phyloP scores from a whole-genome alignment of 2,888 invertebrate genomes.

The Mechanitis messenoides region DNA sequence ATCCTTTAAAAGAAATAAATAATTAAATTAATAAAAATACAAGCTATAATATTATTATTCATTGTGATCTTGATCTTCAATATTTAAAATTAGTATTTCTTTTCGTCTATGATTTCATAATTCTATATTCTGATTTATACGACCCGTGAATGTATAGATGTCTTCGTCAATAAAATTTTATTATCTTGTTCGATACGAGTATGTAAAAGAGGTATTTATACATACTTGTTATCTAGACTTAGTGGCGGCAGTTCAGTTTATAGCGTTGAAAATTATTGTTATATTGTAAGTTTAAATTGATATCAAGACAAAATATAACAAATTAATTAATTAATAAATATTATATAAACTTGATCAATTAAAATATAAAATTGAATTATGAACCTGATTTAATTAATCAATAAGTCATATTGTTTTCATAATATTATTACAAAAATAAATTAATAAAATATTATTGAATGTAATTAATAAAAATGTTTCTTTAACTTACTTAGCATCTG shows the following conservation, averaged over 20 bases:
- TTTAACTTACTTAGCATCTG: constrained; percentile 66
- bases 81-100: constrained; percentile 30
- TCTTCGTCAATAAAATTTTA: constrained; percentile 68
- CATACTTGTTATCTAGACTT: constrained; percentile 60
- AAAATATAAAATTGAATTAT: no score
- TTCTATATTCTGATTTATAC: constrained; percentile 55
- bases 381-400: no score
- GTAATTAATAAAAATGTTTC: constrained; percentile 1
- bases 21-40: neutral
- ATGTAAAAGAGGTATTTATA: constrained; percentile 57
- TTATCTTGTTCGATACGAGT: constrained; percentile 58
- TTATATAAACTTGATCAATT: no score
- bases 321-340: no score
- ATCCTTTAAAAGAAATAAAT: constrained; percentile 61
- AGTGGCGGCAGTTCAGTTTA: constrained; percentile 62
- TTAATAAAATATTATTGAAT: neutral
- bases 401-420: no score
- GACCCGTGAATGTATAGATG: constrained; percentile 61
- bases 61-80: constrained; percentile 24
- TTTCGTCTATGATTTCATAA: constrained; percentile 46
- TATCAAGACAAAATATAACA: neutral
- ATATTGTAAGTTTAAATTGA: neutral
- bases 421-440: neutral
- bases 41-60: constrained; percentile 3
- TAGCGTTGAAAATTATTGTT: constrained; percentile 34